phyloP scores from a whole-genome alignment of 2,797 vertebrate genomes.

The Tadarida brasiliensis region DNA sequence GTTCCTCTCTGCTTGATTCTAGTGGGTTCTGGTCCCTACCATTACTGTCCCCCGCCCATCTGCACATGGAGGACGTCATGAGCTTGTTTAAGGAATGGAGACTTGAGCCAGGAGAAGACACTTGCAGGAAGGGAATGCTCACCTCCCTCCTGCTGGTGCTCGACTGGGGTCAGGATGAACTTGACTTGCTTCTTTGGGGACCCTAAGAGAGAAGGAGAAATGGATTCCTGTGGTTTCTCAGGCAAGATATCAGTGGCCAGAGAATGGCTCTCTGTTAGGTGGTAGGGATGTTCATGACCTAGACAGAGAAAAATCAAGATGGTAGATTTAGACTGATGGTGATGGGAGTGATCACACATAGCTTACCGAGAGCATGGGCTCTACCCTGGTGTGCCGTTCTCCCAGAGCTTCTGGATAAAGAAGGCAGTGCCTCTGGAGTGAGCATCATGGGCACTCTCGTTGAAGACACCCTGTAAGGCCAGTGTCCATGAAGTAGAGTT shows the following conservation, averaged over 20 bases:
- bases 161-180: background rate
- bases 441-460: background rate
- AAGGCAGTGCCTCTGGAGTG: background rate
- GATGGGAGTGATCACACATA: constrained; percentile 52
- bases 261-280: background rate
- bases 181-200: background rate
- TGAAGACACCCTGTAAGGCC: background rate
- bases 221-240: background rate
- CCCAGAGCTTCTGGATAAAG: background rate
- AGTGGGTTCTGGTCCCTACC: background rate
- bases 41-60: background rate
- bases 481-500: background rate
- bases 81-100: background rate
- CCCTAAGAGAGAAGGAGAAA: background rate
- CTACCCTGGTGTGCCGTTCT: background rate
- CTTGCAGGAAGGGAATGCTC: constrained; percentile 64
- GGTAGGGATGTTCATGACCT: constrained; percentile 79
- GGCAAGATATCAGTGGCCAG: background rate
- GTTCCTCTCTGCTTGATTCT: background rate
- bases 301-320: constrained; percentile 79
- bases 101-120: background rate
- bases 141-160: constrained; percentile 81
- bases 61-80: background rate
- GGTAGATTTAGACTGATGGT: background rate
- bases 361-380: background rate